These are phyloP conservation scores for Neria commutata DNA, from an alignment of 2,888 invertebrate genomes.

Conservation along the genomic window DNA sequence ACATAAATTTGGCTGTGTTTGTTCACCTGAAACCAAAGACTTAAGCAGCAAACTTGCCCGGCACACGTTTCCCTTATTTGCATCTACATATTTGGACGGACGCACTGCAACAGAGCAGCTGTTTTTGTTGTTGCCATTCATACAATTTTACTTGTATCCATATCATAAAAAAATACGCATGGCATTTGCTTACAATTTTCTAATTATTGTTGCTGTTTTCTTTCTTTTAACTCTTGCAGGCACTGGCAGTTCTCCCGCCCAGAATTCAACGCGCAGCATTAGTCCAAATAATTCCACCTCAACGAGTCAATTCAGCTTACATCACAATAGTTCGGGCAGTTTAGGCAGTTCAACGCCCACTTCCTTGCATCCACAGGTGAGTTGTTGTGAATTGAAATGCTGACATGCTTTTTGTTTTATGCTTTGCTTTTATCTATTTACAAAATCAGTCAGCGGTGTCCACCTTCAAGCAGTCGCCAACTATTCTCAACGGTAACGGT, in stretches of 20 bases:
- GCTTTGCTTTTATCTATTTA: no score
- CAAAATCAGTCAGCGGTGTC: constrained; percentile 60
- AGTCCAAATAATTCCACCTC: constrained; percentile 62
- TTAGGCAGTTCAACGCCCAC: constrained; percentile 62
- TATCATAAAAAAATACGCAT: constrained; percentile 4
- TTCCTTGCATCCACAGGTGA: constrained; percentile 60
- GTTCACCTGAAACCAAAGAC: constrained; percentile 14
- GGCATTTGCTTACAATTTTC: constrained; percentile 19
- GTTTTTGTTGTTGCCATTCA: no score
- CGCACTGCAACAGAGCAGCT: no score
- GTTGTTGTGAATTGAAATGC: not conserved
- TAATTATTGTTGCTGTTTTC: constrained; percentile 17
- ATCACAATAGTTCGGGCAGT: constrained; percentile 62
- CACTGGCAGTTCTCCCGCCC: constrained; percentile 63
- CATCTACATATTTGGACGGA: no score
- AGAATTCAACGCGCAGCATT: constrained; percentile 63
- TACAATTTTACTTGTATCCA: constrained; percentile 25
- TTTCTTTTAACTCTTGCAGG: constrained; percentile 45
- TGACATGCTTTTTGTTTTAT: constrained; percentile 1
- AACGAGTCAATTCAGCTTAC: constrained; percentile 62
- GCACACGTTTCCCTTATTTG: no score
- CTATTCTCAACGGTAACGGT: constrained; percentile 61
- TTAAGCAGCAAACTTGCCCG: constrained; percentile 6
- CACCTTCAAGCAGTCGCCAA: constrained; percentile 61
- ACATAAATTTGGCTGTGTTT: no score